Percentiles rank a stretch among this genome's conserved stretches.
phyloP scores from a whole-genome alignment of 2,888 invertebrate genomes.

The Hyposoter dolosus region DNA sequence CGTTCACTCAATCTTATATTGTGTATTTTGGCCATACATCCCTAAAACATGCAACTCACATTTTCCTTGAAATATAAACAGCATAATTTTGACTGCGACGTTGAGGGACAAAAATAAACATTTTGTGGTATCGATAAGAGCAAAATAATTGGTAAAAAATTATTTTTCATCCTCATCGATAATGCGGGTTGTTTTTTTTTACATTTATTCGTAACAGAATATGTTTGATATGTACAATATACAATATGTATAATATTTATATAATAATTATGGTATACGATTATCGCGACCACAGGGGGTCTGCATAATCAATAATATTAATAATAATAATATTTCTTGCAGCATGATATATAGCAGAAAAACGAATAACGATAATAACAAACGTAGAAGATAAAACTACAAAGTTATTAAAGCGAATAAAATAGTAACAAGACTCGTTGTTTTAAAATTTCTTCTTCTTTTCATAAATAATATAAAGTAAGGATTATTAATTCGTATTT shows the following conservation, averaged over 20 bases:
- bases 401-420: conserved; percentile 45
- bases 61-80: too few relatives aligned
- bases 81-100: too few relatives aligned
- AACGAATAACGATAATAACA: conserved; percentile 68
- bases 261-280: conserved; percentile 61
- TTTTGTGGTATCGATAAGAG: not conserved
- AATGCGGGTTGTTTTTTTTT: conserved; percentile 28
- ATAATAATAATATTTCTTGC: conserved; percentile 70
- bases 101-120: not conserved
- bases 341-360: conserved; percentile 60
- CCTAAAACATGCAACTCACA: too few relatives aligned
- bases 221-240: conserved; percentile 83
- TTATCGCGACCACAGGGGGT: conserved; percentile 55
- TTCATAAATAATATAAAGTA: conserved; percentile 58
- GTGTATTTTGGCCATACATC: too few relatives aligned
- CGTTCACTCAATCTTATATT: too few relatives aligned
- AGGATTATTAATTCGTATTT: conserved; percentile 26
- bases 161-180: not conserved
- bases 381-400: conserved; percentile 51
- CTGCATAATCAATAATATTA: conserved; percentile 61
- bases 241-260: conserved; percentile 75
- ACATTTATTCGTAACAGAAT: conserved; percentile 82
- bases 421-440: conserved; percentile 54
- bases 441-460: conserved; percentile 33
- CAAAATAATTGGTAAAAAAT: not conserved